These are phyloP conservation scores for Drosophila ohnishii DNA, from an alignment of 1,140 invertebrate genomes.

Conservation along the genomic window DNA sequence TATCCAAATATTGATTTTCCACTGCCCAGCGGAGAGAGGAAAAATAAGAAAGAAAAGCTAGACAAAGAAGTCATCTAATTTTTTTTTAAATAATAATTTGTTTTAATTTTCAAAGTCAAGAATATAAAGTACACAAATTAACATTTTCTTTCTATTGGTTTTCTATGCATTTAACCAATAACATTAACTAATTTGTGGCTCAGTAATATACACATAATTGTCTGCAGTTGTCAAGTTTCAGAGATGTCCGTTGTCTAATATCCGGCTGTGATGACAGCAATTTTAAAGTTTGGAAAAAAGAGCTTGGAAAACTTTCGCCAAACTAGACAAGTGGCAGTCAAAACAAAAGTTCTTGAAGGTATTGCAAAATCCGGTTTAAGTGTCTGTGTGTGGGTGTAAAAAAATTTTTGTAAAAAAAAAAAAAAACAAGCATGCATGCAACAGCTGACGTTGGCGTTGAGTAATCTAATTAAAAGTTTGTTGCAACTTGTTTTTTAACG, in stretches of 20 bases:
- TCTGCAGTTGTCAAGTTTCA: not conserved
- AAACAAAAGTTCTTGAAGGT: slow-evolving; percentile 31
- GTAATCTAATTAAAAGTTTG: slow-evolving; percentile 79
- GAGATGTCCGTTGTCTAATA: not conserved
- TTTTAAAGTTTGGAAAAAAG: slow-evolving; percentile 39
- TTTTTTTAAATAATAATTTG: not conserved
- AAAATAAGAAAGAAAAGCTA: not conserved
- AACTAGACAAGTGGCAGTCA: slow-evolving; percentile 39
- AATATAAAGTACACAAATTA: not conserved
- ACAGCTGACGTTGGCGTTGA: slow-evolving; percentile 64
- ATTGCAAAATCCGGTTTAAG: slow-evolving; percentile 7
- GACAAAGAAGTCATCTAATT: not conserved
- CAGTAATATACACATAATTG: slow-evolving; percentile 3
- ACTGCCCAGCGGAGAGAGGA: not conserved
- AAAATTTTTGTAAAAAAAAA: not conserved
- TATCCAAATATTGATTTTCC: not conserved
- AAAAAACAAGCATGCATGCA: slow-evolving; percentile 48
- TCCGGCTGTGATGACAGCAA: slow-evolving; percentile 26
- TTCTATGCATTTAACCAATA: not conserved
- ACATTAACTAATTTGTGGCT: not conserved
- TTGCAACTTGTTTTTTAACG: slow-evolving; percentile 60
- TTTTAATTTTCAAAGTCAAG: not conserved
- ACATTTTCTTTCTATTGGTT: not conserved
- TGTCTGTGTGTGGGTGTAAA: not conserved
- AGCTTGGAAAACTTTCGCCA: slow-evolving; percentile 24